Evolutionary conservation across 2,797 vertebrate species (phyloP).

Genomic region (Sebastes vulpes): DNA sequence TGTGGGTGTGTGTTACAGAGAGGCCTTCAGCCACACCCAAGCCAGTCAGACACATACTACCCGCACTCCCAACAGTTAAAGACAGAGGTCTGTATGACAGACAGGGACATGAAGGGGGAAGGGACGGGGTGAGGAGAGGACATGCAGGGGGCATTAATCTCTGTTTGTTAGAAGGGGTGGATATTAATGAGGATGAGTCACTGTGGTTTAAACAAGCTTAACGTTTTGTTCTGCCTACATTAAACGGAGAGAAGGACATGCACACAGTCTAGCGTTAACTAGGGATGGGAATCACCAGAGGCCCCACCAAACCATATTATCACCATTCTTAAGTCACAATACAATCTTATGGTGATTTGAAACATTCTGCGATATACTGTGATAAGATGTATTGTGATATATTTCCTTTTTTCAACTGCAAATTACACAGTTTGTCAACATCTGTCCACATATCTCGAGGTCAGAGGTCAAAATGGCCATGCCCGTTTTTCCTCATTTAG

Average conservation of each 20-base stretch:
- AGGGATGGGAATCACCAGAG: too few relatives aligned
- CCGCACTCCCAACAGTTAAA: constrained; percentile 56
- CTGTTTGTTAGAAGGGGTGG: constrained; percentile 19
- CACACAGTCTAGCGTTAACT: too few relatives aligned
- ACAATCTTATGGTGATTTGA: too few relatives aligned
- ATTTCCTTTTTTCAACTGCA: too few relatives aligned
- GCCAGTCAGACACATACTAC: constrained; percentile 19
- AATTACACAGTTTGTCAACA: too few relatives aligned
- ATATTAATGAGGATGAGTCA: constrained; percentile 3
- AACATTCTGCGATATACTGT: too few relatives aligned
- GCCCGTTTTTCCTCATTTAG: too few relatives aligned
- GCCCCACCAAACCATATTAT: too few relatives aligned
- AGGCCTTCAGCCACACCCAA: constrained; percentile 48
- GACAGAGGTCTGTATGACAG: constrained; percentile 56
- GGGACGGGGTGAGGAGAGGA: neutral
- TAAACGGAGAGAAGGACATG: neutral
- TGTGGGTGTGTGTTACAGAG: constrained; percentile 16
- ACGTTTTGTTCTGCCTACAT: neutral
- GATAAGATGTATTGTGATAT: too few relatives aligned
- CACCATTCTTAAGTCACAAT: too few relatives aligned
- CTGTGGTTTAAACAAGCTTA: constrained; percentile 16
- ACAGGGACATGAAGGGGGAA: constrained; percentile 30
- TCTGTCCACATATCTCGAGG: too few relatives aligned
- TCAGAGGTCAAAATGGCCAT: too few relatives aligned
- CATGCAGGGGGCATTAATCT: constrained; percentile 31